Conservation (phyloP, 2,113 vertebrate species). For the Tichodroma muraria region DNA sequence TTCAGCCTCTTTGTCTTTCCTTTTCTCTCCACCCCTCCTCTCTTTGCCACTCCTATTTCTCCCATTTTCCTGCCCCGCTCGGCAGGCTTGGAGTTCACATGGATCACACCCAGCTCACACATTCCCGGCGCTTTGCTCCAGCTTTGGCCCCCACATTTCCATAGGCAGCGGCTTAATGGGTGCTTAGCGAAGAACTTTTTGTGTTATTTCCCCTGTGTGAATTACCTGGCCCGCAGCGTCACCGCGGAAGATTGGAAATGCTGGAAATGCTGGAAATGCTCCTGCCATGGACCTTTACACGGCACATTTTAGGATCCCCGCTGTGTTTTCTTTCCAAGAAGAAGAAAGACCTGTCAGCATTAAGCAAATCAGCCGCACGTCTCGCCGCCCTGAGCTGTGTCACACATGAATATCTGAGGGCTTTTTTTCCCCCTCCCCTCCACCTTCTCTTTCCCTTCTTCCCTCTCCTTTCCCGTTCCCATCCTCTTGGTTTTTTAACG, state of each 20-base stretch:
- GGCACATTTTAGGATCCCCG: slow-evolving; percentile 59
- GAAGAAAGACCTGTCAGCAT: slow-evolving; percentile 70
- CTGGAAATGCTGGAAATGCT: slow-evolving; percentile 40
- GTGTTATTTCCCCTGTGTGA: slow-evolving; percentile 3
- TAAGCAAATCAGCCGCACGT: slow-evolving; percentile 62
- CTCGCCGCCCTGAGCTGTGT: slow-evolving; percentile 62
- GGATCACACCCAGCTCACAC: background rate
- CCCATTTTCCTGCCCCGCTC: background rate
- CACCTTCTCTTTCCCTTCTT: slow-evolving; percentile 67
- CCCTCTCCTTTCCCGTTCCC: slow-evolving; percentile 65
- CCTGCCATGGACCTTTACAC: slow-evolving; percentile 61
- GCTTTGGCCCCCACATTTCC: background rate
- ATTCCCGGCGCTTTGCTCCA: background rate
- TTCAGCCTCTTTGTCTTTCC: background rate
- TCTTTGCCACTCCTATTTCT: background rate
- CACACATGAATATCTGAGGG: slow-evolving; percentile 65
- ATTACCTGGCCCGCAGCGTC: slow-evolving; percentile 33
- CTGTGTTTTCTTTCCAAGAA: slow-evolving; percentile 65
- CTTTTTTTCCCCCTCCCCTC: background rate
- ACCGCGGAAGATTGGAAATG: slow-evolving; percentile 35
- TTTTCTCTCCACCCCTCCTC: background rate
- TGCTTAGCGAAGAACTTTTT: background rate
- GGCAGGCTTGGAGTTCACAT: background rate
- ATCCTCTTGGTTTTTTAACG: slow-evolving; percentile 71
- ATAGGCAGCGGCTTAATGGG: background rate